Evolutionary conservation across 2,888 invertebrate species (phyloP).

Genomic region (Polydrusus pterygomalis): DNA sequence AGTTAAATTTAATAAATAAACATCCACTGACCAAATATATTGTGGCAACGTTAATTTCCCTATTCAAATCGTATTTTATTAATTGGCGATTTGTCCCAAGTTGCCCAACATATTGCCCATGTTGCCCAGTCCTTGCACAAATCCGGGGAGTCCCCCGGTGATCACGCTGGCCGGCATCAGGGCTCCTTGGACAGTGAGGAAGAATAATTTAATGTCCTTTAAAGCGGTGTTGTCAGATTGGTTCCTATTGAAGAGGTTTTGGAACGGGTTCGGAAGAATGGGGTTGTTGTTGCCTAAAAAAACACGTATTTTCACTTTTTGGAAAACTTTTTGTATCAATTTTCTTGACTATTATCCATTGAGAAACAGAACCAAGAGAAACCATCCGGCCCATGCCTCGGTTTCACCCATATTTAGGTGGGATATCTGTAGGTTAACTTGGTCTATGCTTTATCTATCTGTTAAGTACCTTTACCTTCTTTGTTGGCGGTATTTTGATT

Average conservation of each 20-base stretch:
- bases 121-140: slow-evolving; percentile 32
- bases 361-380: too few relatives aligned
- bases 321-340: too few relatives aligned
- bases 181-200: slow-evolving; percentile 33
- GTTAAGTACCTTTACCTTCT: too few relatives aligned
- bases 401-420: too few relatives aligned
- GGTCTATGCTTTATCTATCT: too few relatives aligned
- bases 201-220: slow-evolving; percentile 30
- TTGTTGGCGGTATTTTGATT: slow-evolving; percentile 12
- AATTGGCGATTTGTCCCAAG: slow-evolving; percentile 18
- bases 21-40: slow-evolving; percentile 9
- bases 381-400: too few relatives aligned
- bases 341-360: too few relatives aligned
- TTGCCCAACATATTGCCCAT: slow-evolving; percentile 36
- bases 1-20: slow-evolving; percentile 25
- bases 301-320: too few relatives aligned
- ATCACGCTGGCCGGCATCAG: slow-evolving; percentile 29
- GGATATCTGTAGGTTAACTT: too few relatives aligned
- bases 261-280: slow-evolving; percentile 7
- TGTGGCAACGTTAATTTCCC: background rate
- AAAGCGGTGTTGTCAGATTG: slow-evolving; percentile 18
- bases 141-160: slow-evolving; percentile 17
- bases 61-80: too few relatives aligned
- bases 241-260: slow-evolving; percentile 30
- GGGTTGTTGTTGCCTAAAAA: background rate